Conservation (phyloP, 2,797 vertebrate species). For the Rhabdomys pumilio region DNA sequence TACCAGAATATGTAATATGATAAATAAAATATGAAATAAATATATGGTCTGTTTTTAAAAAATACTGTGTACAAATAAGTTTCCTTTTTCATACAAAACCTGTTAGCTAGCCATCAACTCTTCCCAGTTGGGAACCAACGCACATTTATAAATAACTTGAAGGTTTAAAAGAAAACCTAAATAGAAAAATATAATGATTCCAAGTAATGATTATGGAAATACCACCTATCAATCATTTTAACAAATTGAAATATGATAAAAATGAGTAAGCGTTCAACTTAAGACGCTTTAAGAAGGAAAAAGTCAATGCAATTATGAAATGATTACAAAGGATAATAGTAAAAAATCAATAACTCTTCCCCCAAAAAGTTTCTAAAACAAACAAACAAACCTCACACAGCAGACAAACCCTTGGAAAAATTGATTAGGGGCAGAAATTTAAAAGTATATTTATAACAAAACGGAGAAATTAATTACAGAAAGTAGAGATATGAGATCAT, state of each 20-base stretch:
- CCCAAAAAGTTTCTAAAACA: neutral
- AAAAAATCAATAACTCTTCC: neutral
- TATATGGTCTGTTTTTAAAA: neutral
- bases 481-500: neutral
- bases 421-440: neutral
- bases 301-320: neutral
- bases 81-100: slow-evolving; percentile 8
- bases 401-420: neutral
- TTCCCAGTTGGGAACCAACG: neutral
- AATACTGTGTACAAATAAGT: neutral
- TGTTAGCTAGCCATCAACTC: neutral
- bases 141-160: slow-evolving; percentile 20
- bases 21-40: neutral
- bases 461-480: neutral
- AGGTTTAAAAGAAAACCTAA: slow-evolving; percentile 48
- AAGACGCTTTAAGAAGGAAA: slow-evolving; percentile 38
- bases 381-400: neutral
- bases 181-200: slow-evolving; percentile 53
- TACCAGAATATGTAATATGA: neutral
- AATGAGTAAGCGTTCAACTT: slow-evolving; percentile 13
- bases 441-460: neutral
- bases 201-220: slow-evolving; percentile 54
- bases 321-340: neutral
- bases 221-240: slow-evolving; percentile 23
- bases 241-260: slow-evolving; percentile 46